These are phyloP conservation scores for Enteromius radiatus DNA, from an alignment of 2,797 vertebrate species.

Conservation along the genomic window DNA sequence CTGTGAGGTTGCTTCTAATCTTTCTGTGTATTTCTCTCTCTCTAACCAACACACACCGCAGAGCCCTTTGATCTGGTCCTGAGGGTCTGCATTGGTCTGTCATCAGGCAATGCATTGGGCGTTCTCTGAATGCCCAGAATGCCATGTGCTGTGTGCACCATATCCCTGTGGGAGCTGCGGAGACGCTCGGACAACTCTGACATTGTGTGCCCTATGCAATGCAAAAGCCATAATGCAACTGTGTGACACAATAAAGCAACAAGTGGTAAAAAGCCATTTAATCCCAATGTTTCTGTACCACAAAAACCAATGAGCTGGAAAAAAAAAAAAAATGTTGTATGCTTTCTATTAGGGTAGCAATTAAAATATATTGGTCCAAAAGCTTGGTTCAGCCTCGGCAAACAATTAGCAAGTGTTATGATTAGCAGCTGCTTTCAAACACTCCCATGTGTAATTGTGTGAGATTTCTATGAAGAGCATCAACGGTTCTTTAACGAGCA, in stretches of 20 bases:
- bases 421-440: background rate
- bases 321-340: too few species aligned
- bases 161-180: conserved; percentile 43
- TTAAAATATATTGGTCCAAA: background rate
- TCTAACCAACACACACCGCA: conserved; percentile 21
- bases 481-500: background rate
- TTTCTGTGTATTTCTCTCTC: conserved; percentile 41
- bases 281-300: background rate
- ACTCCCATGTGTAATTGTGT: background rate
- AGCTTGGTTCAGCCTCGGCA: background rate
- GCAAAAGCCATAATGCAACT: conserved; percentile 61
- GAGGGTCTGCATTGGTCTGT: conserved; percentile 63
- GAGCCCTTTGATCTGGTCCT: conserved; percentile 59
- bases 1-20: conserved; percentile 37
- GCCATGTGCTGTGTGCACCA: conserved; percentile 60
- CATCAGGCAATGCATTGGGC: conserved; percentile 58
- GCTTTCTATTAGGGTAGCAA: background rate
- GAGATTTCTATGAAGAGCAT: background rate
- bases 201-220: conserved; percentile 53
- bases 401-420: background rate
- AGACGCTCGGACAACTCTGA: conserved; percentile 48
- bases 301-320: background rate
- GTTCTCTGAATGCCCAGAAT: conserved; percentile 63
- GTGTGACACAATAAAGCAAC: conserved; percentile 2
- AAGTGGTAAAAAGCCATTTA: background rate